Conservation (phyloP, 2,888 invertebrate genomes). For the Chydorus sphaericus region DNA sequence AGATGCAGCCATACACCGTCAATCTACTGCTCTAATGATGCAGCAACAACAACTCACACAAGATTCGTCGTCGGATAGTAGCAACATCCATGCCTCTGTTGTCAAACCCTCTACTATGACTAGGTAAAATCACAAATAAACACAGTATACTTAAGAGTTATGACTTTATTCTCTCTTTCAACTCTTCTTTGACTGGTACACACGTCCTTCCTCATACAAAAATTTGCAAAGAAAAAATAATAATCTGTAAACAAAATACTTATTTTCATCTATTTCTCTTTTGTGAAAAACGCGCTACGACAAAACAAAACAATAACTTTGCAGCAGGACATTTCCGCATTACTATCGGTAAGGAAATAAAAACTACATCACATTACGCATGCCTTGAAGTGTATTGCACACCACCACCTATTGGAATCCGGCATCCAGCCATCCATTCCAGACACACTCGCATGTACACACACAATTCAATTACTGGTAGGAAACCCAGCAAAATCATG, state of each 20-base stretch:
- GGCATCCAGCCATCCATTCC: background rate
- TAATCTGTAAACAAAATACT: background rate
- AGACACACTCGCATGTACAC: background rate
- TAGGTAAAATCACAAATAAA: slow-evolving; percentile 4
- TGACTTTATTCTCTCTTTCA: background rate
- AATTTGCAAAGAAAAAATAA: background rate
- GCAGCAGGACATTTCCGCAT: slow-evolving; percentile 36
- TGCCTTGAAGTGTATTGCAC: background rate
- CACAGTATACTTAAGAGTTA: background rate
- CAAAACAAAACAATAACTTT: slow-evolving; percentile 9
- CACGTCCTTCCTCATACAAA: background rate
- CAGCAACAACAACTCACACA: slow-evolving; percentile 17
- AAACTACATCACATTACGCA: background rate
- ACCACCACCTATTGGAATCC: too few species aligned
- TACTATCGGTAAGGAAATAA: slow-evolving; percentile 34
- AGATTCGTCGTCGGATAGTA: slow-evolving; percentile 12
- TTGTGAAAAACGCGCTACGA: background rate
- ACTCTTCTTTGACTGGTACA: background rate
- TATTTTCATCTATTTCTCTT: slow-evolving; percentile 12
- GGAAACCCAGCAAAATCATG: background rate
- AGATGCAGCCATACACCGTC: slow-evolving; percentile 36
- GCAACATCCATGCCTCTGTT: background rate
- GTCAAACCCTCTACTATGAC: slow-evolving; percentile 9
- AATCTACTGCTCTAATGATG: slow-evolving; percentile 26
- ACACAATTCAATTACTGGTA: background rate